Percentiles rank a stretch among this genome's conserved stretches.
phyloP scores from a whole-genome alignment of 2,797 vertebrate genomes.

The Emys orbicularis region DNA sequence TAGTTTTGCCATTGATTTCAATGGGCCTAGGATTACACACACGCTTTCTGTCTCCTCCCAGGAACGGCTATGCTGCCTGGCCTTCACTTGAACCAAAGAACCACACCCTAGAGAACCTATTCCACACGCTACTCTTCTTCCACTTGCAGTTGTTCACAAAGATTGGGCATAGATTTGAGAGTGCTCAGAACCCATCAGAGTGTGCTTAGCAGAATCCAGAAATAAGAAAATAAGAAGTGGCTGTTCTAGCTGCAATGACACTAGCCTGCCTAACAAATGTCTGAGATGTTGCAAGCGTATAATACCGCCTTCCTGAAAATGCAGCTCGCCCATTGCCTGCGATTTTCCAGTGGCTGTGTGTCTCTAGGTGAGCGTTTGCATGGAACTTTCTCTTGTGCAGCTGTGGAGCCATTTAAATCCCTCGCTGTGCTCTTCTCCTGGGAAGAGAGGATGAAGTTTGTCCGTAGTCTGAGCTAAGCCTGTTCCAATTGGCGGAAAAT shows the following conservation, averaged over 20 bases:
- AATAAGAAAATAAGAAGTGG: neutral
- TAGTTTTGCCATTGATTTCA: neutral
- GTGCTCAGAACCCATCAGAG: neutral
- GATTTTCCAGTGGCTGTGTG: neutral
- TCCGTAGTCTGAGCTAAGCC: neutral
- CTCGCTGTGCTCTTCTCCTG: neutral
- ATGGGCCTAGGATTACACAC: no score
- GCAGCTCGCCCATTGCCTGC: neutral
- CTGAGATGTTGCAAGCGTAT: neutral
- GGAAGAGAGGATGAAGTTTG: neutral
- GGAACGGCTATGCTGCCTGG: neutral
- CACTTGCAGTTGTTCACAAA: neutral
- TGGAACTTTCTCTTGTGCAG: neutral
- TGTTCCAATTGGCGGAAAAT: neutral
- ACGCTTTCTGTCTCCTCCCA: neutral
- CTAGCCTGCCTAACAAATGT: neutral
- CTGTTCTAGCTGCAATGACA: neutral
- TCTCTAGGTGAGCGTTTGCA: neutral
- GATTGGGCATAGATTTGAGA: neutral
- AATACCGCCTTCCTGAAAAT: neutral
- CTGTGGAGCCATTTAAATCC: neutral
- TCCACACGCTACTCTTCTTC: neutral
- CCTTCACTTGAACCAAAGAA: neutral
- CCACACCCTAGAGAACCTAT: neutral
- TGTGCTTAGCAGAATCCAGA: neutral